Evolutionary conservation across 1,140 invertebrate genomes (phyloP), one percentile per base, ranked within the genome.

Genomic region (Zaprionus kolodkinae): DNA sequence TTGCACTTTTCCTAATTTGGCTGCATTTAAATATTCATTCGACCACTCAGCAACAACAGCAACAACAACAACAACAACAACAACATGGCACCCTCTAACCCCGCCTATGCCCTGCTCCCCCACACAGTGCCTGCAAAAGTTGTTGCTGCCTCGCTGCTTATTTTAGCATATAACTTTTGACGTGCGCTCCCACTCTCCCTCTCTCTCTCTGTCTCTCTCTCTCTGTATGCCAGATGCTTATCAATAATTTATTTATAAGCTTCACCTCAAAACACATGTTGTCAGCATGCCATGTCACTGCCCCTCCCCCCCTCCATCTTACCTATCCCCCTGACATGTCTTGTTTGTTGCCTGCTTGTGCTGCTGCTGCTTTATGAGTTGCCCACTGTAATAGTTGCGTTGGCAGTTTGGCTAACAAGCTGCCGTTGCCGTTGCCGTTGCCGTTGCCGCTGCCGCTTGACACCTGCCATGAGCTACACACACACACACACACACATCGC

Each of bases 191-290:
- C n/a, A n/a, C n/a, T n/a, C n/a, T n/a, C n/a, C 2, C 21, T 21
- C 21, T 21, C 21, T 21, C 21, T 21, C 84, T 81, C 84, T 89
- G 85, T 21, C 21, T 21, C 21, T 21, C 21, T 21, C 21, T 21
- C 84, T 81, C 84, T 89, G 85, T 89, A 81, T 85, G 85, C 81
- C 85, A 89, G 85, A 85, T 89, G 85, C 85, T 89, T 89, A 89
- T 89, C 85, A 89, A 89, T 89, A 89, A 89, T 89, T 89, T 89
- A 89, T 89, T 89, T 89, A 89, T 90, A 89, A 89, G 85, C 85
- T 75, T 89, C 85, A 89, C 85, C 85, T 90, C 81, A 85, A 81
- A 89, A 89, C 85, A 89, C 81, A 89, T 89, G 85, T 89, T 89
- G 85, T 79, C 84, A 89, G 84, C 80, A 75, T 84, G 83, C 70